Evolutionary conservation across 2,888 invertebrate species (phyloP).

Genomic region (Petrolisthes cinctipes): DNA sequence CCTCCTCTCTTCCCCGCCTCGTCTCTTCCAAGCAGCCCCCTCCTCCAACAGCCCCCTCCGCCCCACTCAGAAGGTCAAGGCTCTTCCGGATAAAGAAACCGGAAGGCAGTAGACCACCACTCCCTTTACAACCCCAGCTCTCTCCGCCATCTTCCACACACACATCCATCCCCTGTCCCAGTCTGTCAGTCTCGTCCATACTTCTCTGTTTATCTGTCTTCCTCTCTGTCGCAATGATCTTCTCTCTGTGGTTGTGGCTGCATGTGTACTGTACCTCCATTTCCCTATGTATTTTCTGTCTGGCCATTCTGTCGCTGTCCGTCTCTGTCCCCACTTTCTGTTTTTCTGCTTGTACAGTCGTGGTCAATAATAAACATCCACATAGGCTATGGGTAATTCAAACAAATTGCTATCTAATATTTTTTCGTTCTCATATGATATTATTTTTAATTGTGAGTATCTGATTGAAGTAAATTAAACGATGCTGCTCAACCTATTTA

Average conservation of each 20-base stretch:
- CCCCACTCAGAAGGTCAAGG: background rate
- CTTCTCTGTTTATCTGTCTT: background rate
- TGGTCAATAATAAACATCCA: background rate
- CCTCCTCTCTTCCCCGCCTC: background rate
- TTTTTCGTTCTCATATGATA: too few relatives aligned
- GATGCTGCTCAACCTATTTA: too few relatives aligned
- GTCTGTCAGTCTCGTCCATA: background rate
- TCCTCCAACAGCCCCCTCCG: background rate
- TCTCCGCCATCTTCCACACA: background rate
- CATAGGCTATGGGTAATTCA: too few relatives aligned
- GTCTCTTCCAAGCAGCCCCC: background rate
- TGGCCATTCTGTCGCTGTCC: background rate
- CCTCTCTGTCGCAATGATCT: background rate
- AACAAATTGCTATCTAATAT: too few relatives aligned
- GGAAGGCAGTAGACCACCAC: constrained; percentile 5
- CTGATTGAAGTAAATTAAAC: too few relatives aligned
- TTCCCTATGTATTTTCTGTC: background rate
- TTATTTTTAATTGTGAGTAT: too few relatives aligned
- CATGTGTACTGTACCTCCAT: background rate
- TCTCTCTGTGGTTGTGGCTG: background rate
- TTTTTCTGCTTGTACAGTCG: background rate
- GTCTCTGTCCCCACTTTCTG: background rate
- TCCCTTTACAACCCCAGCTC: background rate
- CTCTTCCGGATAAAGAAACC: background rate
- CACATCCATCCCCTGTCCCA: background rate